Evolutionary conservation across 2,797 vertebrate genomes (phyloP), one percentile per base, ranked within the genome.

Genomic region (Clarias laeviceps): DNA sequence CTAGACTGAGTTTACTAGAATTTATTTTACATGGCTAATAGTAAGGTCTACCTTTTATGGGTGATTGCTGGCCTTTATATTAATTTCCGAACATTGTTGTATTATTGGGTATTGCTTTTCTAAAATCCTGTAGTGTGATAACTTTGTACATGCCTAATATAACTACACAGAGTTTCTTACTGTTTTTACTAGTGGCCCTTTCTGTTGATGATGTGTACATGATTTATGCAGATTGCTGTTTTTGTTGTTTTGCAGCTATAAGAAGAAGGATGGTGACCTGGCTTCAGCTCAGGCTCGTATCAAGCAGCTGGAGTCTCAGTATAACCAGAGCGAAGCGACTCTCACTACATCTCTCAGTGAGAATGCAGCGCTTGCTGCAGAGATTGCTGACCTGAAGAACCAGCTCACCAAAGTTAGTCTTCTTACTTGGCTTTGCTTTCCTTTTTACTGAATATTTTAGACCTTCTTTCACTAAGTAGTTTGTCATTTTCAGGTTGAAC

Each of bases 211-310:
- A 24, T 50, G 5, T 24, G 20, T 69, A n/a, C 9, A 15, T 37
- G 32, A 24, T 34, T 18, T 20, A 37, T 9, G 17, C 17, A 20
- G 11, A 12, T 37, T 4, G 22, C 2, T 3, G 0, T 61, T 79
- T 45, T 65, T 57, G 20, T 45, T 86, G 45, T 87, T 66, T 88
- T 87, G 1, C 88, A 99, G 98, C 91, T 95, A 92, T 70, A 98
- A 97, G 89, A 99, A 98, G 94, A 96, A 96, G 90, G 97, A 99
- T 29, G 92, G 91, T 0, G 98, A 99, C 86, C 92, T 99, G 85
- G 91, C 92, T 0, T 92, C 94, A 18, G 96, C 96, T 0, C 89
- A 96, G 89, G 96, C 95, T 29, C 96, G 97, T 4, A 95, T 96
- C 82, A 95, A 93, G 84, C 96, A 96, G 34, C 93, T 99, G 89